phyloP scores from a whole-genome alignment of 2,888 invertebrate genomes.

The Diarsia rubi region DNA sequence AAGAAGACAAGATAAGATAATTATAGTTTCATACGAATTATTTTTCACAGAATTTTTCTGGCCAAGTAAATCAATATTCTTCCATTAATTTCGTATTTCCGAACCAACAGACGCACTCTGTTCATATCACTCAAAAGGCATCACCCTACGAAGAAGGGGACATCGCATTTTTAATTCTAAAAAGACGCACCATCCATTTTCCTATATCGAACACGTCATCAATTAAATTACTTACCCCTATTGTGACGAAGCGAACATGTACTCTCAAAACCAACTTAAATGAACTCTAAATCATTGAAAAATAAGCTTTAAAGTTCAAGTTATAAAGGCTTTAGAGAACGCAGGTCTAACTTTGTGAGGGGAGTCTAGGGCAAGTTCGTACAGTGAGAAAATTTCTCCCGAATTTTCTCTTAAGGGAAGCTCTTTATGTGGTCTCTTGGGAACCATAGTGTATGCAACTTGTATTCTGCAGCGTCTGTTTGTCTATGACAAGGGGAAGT shows the following conservation, averaged over 20 bases:
- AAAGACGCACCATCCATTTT: constrained; percentile 81
- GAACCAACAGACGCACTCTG: constrained; percentile 19
- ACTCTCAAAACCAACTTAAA: constrained; percentile 27
- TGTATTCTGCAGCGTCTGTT: constrained; percentile 80
- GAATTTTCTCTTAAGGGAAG: constrained; percentile 78
- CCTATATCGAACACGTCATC: constrained; percentile 89
- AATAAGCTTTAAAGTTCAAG: background rate
- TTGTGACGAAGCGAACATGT: constrained; percentile 78
- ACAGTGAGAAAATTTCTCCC: constrained; percentile 77
- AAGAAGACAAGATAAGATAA: too few species aligned
- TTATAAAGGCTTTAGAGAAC: constrained; percentile 1
- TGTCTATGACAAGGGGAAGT: constrained; percentile 70
- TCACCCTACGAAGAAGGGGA: constrained; percentile 53
- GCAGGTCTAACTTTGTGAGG: constrained; percentile 52
- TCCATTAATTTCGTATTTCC: background rate
- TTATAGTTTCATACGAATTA: background rate
- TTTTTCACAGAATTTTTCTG: background rate
- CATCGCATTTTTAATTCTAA: constrained; percentile 73
- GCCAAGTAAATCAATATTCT: background rate
- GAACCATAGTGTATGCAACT: constrained; percentile 79
- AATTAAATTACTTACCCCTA: constrained; percentile 88
- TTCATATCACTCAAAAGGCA: constrained; percentile 29
- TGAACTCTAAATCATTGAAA: background rate
- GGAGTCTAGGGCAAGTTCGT: constrained; percentile 72
- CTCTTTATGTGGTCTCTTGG: constrained; percentile 75